Evolutionary conservation across 2,888 invertebrate genomes (phyloP).

Genomic region (Morinoia aosen): DNA sequence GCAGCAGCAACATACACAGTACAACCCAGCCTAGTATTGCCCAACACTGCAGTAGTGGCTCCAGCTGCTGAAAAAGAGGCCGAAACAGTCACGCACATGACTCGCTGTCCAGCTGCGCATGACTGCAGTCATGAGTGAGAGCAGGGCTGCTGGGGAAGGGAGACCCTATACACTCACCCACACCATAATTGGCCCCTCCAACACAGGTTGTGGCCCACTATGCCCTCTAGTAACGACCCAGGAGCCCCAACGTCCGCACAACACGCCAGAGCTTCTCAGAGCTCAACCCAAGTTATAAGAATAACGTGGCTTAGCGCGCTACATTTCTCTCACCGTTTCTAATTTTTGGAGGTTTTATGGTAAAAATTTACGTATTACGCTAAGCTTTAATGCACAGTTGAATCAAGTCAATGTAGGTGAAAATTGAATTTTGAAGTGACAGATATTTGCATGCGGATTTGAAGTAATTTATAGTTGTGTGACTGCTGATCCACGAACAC

Average conservation of each 20-base stretch:
- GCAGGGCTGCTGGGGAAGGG: neutral
- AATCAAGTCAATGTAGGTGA: too few species aligned
- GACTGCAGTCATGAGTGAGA: neutral
- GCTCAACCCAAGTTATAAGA: neutral
- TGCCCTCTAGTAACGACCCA: neutral
- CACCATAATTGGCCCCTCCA: neutral
- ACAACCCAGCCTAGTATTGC: neutral
- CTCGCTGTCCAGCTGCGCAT: neutral
- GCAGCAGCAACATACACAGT: too few species aligned
- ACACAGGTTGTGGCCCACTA: neutral
- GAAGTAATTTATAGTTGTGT: too few species aligned
- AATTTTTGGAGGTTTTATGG: too few species aligned
- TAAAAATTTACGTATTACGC: too few species aligned
- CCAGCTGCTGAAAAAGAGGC: neutral
- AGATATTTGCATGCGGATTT: too few species aligned
- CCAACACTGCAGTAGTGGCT: neutral
- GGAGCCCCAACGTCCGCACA: neutral
- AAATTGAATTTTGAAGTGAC: too few species aligned
- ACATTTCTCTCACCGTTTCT: neutral
- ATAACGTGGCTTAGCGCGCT: neutral
- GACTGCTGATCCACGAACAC: too few species aligned
- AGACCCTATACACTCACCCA: neutral
- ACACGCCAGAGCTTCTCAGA: neutral
- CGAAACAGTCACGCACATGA: neutral
- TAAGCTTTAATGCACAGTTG: too few species aligned